phyloP scores from a whole-genome alignment of 2,113 vertebrate genomes.

The Gulo gulo region DNA sequence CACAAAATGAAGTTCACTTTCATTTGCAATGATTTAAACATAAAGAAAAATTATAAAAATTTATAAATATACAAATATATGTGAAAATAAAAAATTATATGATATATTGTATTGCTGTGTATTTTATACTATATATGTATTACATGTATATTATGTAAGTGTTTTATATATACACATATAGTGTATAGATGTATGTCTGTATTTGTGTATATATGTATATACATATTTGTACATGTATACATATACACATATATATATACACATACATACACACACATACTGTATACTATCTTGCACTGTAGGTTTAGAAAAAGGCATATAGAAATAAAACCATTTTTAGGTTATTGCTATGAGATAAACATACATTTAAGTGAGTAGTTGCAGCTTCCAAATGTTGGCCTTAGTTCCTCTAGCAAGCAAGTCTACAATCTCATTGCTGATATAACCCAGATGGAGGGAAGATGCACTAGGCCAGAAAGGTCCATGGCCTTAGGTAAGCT shows the following conservation, averaged over 20 bases:
- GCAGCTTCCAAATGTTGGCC: no score
- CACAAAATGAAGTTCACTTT: background rate
- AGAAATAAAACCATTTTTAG: background rate
- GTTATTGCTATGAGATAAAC: background rate
- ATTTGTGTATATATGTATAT: no score
- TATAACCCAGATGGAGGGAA: background rate
- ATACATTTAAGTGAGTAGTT: background rate
- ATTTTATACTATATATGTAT: background rate
- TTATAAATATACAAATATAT: no score
- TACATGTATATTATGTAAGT: background rate
- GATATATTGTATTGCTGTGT: background rate
- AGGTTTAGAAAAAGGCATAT: background rate
- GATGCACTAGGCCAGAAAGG: background rate
- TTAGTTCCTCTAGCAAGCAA: background rate
- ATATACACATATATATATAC: no score
- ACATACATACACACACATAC: no score
- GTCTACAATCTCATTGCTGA: background rate
- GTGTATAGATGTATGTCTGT: no score
- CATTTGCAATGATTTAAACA: background rate
- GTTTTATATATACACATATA: no score
- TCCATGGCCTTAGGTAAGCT: background rate
- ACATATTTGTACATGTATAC: background rate
- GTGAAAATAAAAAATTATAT: background rate
- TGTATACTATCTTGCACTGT: background rate
- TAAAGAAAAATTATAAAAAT: background rate